Conservation (phyloP, 2,113 vertebrate species). For the Fukomys damarensis region DNA sequence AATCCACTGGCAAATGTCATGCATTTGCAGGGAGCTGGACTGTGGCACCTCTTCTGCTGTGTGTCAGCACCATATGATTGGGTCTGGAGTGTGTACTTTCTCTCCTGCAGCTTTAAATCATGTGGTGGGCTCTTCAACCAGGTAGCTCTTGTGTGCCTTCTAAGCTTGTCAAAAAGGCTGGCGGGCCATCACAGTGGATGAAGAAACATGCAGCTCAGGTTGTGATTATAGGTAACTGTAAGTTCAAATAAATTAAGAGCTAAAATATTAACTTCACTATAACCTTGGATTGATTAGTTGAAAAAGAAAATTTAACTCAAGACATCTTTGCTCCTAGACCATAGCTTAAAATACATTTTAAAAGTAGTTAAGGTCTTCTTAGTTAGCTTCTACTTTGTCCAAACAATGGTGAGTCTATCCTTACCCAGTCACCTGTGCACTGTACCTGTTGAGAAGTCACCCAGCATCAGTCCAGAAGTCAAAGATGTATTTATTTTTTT, state of each 20-base stretch:
- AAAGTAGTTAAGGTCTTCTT: background rate
- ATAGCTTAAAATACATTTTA: background rate
- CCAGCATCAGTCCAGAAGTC: background rate
- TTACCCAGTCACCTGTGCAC: no score
- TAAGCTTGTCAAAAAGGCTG: background rate
- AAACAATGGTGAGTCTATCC: background rate
- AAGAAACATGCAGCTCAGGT: background rate
- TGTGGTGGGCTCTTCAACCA: background rate
- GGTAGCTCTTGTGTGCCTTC: background rate
- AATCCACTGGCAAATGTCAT: rapidly evolving
- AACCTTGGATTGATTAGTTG: background rate
- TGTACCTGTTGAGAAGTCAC: background rate
- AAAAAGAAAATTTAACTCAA: background rate
- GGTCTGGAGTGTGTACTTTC: background rate
- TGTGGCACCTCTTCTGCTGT: background rate
- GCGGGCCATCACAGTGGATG: background rate
- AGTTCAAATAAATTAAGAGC: slow-evolving; percentile 44
- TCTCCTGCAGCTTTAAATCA: background rate
- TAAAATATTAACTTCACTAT: background rate
- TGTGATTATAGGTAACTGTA: background rate
- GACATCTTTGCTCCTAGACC: background rate
- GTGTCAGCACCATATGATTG: no score
- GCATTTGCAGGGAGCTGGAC: background rate
- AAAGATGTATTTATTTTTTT: background rate
- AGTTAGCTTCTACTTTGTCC: background rate